Evolutionary conservation across 1,140 invertebrate genomes (phyloP).

Genomic region (Hyposmocoma kahamanoa): DNA sequence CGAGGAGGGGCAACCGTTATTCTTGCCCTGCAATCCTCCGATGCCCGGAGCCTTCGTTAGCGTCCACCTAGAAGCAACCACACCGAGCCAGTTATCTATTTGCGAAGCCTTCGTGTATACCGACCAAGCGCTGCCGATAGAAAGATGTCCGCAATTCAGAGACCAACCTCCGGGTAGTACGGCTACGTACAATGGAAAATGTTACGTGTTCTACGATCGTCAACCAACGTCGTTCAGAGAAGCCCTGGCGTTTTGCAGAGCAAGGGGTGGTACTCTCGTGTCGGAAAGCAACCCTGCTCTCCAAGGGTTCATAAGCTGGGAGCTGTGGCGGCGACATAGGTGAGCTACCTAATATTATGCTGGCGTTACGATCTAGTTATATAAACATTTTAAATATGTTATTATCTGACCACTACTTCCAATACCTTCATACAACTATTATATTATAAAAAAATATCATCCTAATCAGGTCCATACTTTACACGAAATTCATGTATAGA

Average conservation of each 20-base stretch:
- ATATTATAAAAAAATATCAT: too few species aligned
- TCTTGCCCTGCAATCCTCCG: constrained; percentile 94
- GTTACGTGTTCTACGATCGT: constrained; percentile 95
- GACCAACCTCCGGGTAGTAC: constrained; percentile 94
- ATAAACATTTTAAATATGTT: too few species aligned
- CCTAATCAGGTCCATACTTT: too few species aligned
- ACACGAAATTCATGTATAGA: too few species aligned
- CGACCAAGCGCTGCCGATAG: constrained; percentile 94
- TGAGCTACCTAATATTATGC: constrained; percentile 36
- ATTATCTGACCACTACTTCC: too few species aligned
- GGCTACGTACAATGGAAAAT: constrained; percentile 96
- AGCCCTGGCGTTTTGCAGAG: constrained; percentile 86
- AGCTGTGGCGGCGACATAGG: constrained; percentile 92
- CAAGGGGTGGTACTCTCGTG: constrained; percentile 87
- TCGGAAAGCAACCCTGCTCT: constrained; percentile 95
- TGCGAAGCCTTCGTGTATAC: constrained; percentile 97
- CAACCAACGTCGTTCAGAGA: constrained; percentile 89
- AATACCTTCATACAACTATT: too few species aligned
- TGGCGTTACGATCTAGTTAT: background rate
- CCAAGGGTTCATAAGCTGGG: constrained; percentile 96
- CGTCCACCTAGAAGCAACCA: constrained; percentile 87
- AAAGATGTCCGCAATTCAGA: constrained; percentile 92
- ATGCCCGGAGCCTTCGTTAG: constrained; percentile 96
- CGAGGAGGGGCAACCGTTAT: constrained; percentile 93
- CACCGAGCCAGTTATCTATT: constrained; percentile 86